Evolutionary conservation across 2,888 invertebrate genomes (phyloP).

Genomic region (Parasteatoda lunata): DNA sequence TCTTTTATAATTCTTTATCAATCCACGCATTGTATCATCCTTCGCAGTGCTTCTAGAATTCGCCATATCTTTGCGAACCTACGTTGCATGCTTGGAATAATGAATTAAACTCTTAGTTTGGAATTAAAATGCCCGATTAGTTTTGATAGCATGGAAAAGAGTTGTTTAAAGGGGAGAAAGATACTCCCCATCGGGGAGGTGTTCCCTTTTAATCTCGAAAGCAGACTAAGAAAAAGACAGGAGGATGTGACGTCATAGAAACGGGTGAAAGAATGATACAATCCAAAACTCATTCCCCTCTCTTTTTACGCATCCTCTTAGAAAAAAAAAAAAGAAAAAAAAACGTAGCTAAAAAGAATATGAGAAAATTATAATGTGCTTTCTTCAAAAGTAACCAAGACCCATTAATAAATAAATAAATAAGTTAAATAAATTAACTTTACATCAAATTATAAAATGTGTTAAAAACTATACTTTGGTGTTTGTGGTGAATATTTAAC

Average conservation of each 20-base stretch:
- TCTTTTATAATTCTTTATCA: constrained; percentile 61
- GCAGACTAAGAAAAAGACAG: background rate
- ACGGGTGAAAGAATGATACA: background rate
- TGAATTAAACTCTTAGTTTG: constrained; percentile 45
- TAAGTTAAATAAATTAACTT: no score
- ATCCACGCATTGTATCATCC: constrained; percentile 17
- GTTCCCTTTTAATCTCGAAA: background rate
- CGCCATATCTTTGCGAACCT: constrained; percentile 18
- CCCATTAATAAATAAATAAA: no score
- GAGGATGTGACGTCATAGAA: background rate
- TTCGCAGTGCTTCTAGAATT: background rate
- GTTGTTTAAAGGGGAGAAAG: constrained; percentile 3
- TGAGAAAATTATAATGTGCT: no score
- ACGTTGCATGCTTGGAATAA: constrained; percentile 31
- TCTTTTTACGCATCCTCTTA: no score
- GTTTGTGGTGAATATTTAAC: no score
- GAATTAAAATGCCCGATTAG: constrained; percentile 58
- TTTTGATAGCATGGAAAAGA: constrained; percentile 32
- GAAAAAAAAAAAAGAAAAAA: no score
- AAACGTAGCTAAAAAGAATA: no score
- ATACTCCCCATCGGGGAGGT: background rate
- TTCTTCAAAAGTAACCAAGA: no score
- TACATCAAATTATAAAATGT: no score
- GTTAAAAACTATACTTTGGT: no score
- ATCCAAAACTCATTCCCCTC: no score